phyloP scores from a whole-genome alignment of 35 echinoderm and acorn worm species.

The Heliocidaris tuberculata region DNA sequence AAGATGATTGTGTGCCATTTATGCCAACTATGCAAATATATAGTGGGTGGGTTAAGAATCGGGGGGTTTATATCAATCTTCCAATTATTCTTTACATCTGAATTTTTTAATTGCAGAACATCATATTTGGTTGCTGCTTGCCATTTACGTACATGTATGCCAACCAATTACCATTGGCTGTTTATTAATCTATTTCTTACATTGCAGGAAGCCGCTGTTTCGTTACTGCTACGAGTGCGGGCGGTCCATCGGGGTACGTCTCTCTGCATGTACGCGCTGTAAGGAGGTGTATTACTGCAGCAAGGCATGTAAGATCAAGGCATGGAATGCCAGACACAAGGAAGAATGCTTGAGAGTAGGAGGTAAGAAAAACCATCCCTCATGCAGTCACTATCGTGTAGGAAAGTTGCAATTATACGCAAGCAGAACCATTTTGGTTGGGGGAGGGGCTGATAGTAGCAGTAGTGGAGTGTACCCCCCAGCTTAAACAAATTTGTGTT shows the following conservation, averaged over 20 bases:
- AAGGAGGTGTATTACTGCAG: constrained; percentile 99
- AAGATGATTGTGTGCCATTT: no score
- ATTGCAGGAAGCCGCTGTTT: constrained; percentile 86
- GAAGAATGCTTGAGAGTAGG: constrained; percentile 85
- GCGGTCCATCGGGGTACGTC: constrained; percentile 74
- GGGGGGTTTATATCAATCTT: no score
- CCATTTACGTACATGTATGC: no score
- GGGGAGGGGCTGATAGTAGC: neutral
- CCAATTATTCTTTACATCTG: no score
- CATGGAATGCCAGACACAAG: constrained; percentile 94
- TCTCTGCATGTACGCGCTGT: constrained; percentile 89
- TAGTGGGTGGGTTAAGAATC: no score
- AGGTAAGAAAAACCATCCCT: constrained; percentile 54
- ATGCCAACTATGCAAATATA: no score
- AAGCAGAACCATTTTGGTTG: no score
- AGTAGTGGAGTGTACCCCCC: neutral
- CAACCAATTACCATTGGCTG: no score
- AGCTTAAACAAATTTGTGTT: neutral
- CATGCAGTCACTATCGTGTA: neutral
- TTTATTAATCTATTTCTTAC: neutral
- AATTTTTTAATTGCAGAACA: no score
- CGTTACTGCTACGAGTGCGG: constrained; percentile 99
- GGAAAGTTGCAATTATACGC: neutral
- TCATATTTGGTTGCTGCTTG: no score
- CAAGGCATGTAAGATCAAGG: constrained; percentile 92